phyloP scores from a whole-genome alignment of 2,888 invertebrate genomes.

The Ophion ventricosus region DNA sequence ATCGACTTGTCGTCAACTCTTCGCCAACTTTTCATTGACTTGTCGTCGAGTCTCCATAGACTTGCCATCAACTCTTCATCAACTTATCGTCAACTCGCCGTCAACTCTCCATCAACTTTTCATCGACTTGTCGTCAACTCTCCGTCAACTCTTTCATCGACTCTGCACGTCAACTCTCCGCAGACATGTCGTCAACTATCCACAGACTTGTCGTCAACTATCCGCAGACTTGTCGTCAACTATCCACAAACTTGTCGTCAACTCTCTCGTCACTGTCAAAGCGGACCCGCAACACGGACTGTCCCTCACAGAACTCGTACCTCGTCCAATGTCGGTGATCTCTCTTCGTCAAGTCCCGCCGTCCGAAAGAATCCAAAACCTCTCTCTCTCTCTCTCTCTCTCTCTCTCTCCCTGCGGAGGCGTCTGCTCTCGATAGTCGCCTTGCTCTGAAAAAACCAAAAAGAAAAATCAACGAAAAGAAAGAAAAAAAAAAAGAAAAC shows the following conservation, averaged over 20 bases:
- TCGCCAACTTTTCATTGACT: too few relatives aligned
- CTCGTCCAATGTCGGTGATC: not conserved
- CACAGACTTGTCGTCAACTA: too few relatives aligned
- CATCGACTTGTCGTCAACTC: not conserved
- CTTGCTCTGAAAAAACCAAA: not conserved
- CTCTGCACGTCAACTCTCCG: too few relatives aligned
- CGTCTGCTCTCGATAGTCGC: not conserved
- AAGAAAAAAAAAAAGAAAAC: too few relatives aligned
- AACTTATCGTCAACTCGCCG: not conserved
- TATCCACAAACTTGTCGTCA: not conserved
- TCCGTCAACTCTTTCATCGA: not conserved
- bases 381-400: not conserved
- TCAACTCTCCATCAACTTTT: not conserved
- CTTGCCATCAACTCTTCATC: not conserved
- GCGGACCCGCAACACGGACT: not conserved
- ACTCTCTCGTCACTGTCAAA: not conserved
- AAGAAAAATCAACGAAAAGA: too few relatives aligned
- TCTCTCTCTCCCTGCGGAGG: not conserved
- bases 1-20: too few relatives aligned
- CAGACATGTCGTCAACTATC: too few relatives aligned
- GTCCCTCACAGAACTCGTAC: not conserved
- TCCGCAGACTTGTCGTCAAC: too few relatives aligned
- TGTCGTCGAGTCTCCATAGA: not conserved
- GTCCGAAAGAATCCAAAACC: not conserved
- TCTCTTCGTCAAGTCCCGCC: not conserved